phyloP scores from a whole-genome alignment of 2,888 invertebrate genomes.

The Nycteola revayana region DNA sequence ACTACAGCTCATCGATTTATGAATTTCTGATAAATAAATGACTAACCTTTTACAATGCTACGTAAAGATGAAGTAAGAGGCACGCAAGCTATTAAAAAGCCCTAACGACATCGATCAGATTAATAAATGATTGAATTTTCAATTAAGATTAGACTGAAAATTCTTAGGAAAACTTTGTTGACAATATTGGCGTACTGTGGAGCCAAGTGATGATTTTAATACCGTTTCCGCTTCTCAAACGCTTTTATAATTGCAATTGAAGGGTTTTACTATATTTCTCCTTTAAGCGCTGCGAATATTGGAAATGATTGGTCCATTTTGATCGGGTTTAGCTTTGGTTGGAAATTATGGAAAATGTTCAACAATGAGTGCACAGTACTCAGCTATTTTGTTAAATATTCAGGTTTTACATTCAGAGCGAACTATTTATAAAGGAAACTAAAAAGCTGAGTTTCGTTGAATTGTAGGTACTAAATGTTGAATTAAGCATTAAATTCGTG shows the following conservation, averaged over 20 bases:
- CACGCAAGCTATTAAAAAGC: slow-evolving; percentile 64
- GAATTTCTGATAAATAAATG: neutral
- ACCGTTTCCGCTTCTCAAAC: slow-evolving; percentile 9
- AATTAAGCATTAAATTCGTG: no score
- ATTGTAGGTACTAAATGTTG: no score
- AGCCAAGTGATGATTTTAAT: slow-evolving; percentile 40
- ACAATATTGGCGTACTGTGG: slow-evolving; percentile 50
- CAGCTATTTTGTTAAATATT: no score
- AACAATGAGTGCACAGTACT: no score
- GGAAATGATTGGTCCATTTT: slow-evolving; percentile 16
- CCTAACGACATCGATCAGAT: slow-evolving; percentile 71
- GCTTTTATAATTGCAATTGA: slow-evolving; percentile 24
- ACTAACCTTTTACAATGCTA: slow-evolving; percentile 44
- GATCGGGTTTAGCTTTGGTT: no score
- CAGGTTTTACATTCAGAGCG: no score
- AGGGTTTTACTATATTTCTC: slow-evolving; percentile 19
- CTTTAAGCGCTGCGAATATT: slow-evolving; percentile 14
- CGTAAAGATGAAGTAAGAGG: slow-evolving; percentile 62
- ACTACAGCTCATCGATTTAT: no score
- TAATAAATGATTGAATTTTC: slow-evolving; percentile 80
- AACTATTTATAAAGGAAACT: no score
- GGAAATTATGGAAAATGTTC: no score
- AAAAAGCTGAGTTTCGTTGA: no score
- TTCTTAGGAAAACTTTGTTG: slow-evolving; percentile 59
- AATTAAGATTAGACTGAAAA: slow-evolving; percentile 71